Base-by-base conservation (phyloP, 1,140 invertebrate species). In the Diachasmimorpha longicaudata region DNA sequence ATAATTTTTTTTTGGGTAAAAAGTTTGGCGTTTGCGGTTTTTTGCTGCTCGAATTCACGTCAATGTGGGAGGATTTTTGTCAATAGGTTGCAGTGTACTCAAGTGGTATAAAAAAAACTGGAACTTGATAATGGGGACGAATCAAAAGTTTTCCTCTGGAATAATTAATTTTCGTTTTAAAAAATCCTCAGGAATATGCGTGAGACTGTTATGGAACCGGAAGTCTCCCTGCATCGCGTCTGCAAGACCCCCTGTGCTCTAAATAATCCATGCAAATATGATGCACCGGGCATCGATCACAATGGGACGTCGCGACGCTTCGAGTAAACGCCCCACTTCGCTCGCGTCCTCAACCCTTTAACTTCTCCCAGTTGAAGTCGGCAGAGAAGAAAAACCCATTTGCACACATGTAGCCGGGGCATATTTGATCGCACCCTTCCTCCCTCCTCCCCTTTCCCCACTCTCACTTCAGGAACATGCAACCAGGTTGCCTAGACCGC, bases 251-350 rank as follows among this genome's bases (percentile, higher is more conserved):
- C 10, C 16, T 58, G 9, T 16, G 21, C 11, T n/a, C 44, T 16
- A 19, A 63, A 55, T 52, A 55, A 72, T 23, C 48, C 23, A 58
- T 72, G 70, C 48, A 72, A 72, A 55, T 72, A 31, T 39, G 46
- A 72, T 72, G 70, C 70, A 48, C 31, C 19, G 14, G 39, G 21
- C 70, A 72, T 72, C 70, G 70, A 72, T 72, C 70, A 72, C 42
- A 58, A 42, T 23, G n/a, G 23, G 42, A 19, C 39, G 69, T 72
- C 70, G 23, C 48, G 70, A 58, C 44, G 44, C 70, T 31, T 72
- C 10, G 16, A 52, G 58, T 72, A 72, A 58, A 58, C 69, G 42
- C 48, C 39, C 69, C 77, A 74, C 31, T 19, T 36, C 31, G 31
- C 31, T 48, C 25, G 67, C 66, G 11, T 66, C 37, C 71, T 36